Evolutionary conservation across 2,888 invertebrate genomes (phyloP).

Genomic region (Diplazon laetatorius): DNA sequence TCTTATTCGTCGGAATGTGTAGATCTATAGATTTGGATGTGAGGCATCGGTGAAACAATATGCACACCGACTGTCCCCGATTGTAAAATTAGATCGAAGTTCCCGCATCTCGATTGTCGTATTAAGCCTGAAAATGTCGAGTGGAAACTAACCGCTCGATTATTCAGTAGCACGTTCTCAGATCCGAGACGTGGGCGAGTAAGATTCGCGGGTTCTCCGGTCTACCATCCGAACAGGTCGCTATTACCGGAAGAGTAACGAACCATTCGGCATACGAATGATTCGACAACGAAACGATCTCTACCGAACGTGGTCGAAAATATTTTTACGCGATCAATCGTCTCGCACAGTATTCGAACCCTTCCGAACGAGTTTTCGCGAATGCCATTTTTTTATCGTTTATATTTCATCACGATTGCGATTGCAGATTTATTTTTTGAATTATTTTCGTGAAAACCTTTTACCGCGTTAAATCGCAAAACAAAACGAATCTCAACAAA

Average conservation of each 20-base stretch:
- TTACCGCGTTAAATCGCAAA: no score
- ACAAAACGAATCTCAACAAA: no score
- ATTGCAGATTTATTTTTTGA: no score
- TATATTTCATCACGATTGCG: no score
- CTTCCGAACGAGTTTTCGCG: not conserved
- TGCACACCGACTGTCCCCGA: constrained; percentile 61
- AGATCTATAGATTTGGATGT: constrained; percentile 24
- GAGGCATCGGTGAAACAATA: constrained; percentile 30
- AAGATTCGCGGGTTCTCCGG: not conserved
- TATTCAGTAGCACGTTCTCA: constrained; percentile 57
- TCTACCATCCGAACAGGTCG: not conserved
- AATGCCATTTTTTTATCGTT: no score
- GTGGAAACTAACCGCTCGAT: constrained; percentile 50
- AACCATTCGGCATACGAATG: no score
- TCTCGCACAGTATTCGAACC: not conserved
- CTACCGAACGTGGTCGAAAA: not conserved
- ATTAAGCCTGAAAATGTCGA: constrained; percentile 52
- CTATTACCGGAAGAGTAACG: not conserved
- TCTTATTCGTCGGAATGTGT: not conserved
- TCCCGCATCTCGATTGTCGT: constrained; percentile 56
- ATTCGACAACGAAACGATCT: no score
- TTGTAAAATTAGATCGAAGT: constrained; percentile 65
- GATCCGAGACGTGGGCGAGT: constrained; percentile 39
- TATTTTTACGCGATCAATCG: constrained; percentile 11
- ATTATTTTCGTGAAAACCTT: no score